Base-by-base conservation (phyloP, 2,113 vertebrate genomes). In the Cynopterus brachyotis region DNA sequence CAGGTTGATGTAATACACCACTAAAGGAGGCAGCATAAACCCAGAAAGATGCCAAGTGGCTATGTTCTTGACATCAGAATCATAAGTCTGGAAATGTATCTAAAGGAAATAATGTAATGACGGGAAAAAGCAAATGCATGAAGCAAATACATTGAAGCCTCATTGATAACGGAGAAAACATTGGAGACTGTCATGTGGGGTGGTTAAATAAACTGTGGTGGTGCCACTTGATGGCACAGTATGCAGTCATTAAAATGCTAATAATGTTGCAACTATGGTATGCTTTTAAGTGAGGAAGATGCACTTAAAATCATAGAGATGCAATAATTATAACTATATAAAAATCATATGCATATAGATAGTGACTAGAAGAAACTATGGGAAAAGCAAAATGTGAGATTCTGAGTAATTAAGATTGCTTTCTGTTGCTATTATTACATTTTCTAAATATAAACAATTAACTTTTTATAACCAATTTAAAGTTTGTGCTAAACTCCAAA, bases 201-300 rank as follows among this genome's bases (percentile, higher is more conserved):
- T 20, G 0, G 75, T 62, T 66, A 94, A 95, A 83, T 95, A 94
- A 95, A 96, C 90, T 16, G n/a, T 55, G 55, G 47, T 53, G 30
- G 55, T 69, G 66, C 20, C 89, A 84, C 37, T 75, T 79, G 93
- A 95, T 79, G 72, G 60, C 64, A 91, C 85, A 86, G 93, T 90
- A 95, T 70, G 60, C n/a, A 82, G 73, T 55, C 67, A 70, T 97
- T 96, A 96, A 97, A 96, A 96, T 93, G 95, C 95, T 91, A 93
- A 88, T 78, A 93, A 78, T 78, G 59, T n/a, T 32, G 12, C 93
- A 85, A 85, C 15, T 73, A 28, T 57, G 76, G 88, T 64, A 95
- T 83, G 91, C 94, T 94, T 96, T 90, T 93, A 97, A 97, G 89
- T 59, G 47, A 69, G 66, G 67, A 30, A 82, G 87, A 94, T 83